These are phyloP conservation scores for Cepaea nemoralis DNA, from an alignment of 1,140 invertebrate genomes.

Conservation along the genomic window DNA sequence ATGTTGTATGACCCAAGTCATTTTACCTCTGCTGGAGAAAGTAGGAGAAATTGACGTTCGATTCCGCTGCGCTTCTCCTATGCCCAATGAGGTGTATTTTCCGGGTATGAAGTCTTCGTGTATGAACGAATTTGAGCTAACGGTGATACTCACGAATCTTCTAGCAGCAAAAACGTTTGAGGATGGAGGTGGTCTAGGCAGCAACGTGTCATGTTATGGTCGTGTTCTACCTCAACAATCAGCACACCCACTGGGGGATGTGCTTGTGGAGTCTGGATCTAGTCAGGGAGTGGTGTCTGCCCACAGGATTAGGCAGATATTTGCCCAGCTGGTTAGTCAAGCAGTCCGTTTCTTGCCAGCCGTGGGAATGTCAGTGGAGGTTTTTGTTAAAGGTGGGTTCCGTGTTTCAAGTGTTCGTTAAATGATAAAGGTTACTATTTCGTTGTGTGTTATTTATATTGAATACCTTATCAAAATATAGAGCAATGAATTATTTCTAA, in stretches of 20 bases:
- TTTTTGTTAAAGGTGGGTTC: slow-evolving; percentile 20
- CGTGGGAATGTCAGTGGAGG: background rate
- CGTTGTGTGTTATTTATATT: too few relatives aligned
- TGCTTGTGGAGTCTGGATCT: slow-evolving; percentile 20
- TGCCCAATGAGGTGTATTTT: slow-evolving; percentile 44
- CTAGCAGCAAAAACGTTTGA: slow-evolving; percentile 32
- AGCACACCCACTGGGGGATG: slow-evolving; percentile 32
- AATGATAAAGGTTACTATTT: too few relatives aligned
- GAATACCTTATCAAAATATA: too few relatives aligned
- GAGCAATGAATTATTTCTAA: too few relatives aligned
- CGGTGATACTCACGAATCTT: slow-evolving; percentile 41
- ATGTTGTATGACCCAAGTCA: slow-evolving; percentile 45
- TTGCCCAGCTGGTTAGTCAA: slow-evolving; percentile 26
- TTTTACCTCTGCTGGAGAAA: slow-evolving; percentile 36
- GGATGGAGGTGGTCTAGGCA: slow-evolving; percentile 23
- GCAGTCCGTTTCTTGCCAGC: slow-evolving; percentile 8
- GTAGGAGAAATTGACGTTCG: slow-evolving; percentile 40
- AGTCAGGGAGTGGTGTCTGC: slow-evolving; percentile 23
- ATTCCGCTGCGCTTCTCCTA: slow-evolving; percentile 40
- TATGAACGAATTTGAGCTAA: slow-evolving; percentile 45
- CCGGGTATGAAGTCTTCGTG: slow-evolving; percentile 43
- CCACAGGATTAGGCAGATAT: slow-evolving; percentile 15
- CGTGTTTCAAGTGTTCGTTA: too few relatives aligned
- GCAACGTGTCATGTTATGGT: slow-evolving; percentile 22
- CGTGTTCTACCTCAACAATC: slow-evolving; percentile 25